Base-by-base conservation (phyloP, 1,140 invertebrate species). In the Dreissena polymorpha region DNA sequence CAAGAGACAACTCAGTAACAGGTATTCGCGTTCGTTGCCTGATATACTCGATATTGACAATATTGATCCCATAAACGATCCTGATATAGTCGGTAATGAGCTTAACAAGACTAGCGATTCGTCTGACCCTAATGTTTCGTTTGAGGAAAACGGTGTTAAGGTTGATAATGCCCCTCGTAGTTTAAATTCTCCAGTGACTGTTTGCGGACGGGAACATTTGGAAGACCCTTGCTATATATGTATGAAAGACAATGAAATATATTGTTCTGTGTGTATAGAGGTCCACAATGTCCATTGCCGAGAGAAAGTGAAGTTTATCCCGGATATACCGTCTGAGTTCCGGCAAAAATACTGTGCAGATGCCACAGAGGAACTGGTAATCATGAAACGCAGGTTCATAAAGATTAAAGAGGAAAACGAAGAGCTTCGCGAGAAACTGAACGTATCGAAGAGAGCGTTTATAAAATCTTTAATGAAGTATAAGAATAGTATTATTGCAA, bases 151-250 rank as follows among this genome's bases (percentile, higher is more conserved):
- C 13, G 55, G 10, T 60, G 60, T 10, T 2, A 70, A 13, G 5
- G 14, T 60, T 0, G 55, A 75, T 18, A 60, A 21, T 29, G 25
- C 16, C 50, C 39, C 29, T 0, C n/a, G 39, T 27, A 29, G 51
- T 16, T 73, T 50, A 7, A 73, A 57, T 29, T 25, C 55, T 29
- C 57, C n/a, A 39, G 25, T 63, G 29, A 50, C 55, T n/a, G 27
- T 80, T 57, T 82, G 79, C 16, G 71, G 79, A 16, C 73, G 67
- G 55, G 64, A 65, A 14, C 79, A 82, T 53, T 21, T 72, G 1
- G 79, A 82, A 72, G 69, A 82, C 16, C 79, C 79, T 18, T 82
- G 79, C 53, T 82, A 67, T 55, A 82, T 82, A 18, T 82, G 79
- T 29, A 12, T 82, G 70, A 82, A 82, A 53, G 79, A 82, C 53